phyloP scores from a whole-genome alignment of 2,888 invertebrate genomes.

The Muscina levida region DNA sequence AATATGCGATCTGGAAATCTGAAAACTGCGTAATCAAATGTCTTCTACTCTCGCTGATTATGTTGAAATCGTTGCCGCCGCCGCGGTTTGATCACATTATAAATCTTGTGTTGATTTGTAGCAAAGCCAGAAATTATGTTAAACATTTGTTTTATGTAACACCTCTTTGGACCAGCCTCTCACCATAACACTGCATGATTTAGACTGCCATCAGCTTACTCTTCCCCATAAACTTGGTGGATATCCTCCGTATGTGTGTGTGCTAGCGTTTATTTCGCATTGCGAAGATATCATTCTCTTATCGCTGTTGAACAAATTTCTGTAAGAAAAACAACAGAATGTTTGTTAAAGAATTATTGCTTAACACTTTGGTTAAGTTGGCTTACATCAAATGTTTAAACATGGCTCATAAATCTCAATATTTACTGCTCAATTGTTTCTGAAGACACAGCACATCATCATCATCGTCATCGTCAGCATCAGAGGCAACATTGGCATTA shows the following conservation, averaged over 20 bases:
- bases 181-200: no score
- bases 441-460: constrained; percentile 42
- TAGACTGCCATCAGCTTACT: no score
- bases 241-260: not conserved
- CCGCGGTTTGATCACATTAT: constrained; percentile 7
- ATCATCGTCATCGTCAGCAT: constrained; percentile 35
- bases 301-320: constrained; percentile 23
- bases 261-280: no score
- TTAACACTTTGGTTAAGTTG: constrained; percentile 63
- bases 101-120: constrained; percentile 48
- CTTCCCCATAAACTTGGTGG: no score
- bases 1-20: no score
- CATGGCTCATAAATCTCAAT: constrained; percentile 77
- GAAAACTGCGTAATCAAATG: no score
- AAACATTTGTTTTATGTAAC: constrained; percentile 60
- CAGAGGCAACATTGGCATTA: constrained; percentile 10
- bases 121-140: constrained; percentile 39
- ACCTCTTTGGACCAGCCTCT: constrained; percentile 48
- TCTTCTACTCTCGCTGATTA: no score
- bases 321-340: constrained; percentile 23
- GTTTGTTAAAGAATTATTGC: constrained; percentile 61
- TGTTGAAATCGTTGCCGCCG: no score
- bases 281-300: not conserved
- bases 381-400: constrained; percentile 77
- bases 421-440: constrained; percentile 76